Base-by-base conservation (phyloP, 2,113 vertebrate genomes). In the Rhabdomys dilectus region DNA sequence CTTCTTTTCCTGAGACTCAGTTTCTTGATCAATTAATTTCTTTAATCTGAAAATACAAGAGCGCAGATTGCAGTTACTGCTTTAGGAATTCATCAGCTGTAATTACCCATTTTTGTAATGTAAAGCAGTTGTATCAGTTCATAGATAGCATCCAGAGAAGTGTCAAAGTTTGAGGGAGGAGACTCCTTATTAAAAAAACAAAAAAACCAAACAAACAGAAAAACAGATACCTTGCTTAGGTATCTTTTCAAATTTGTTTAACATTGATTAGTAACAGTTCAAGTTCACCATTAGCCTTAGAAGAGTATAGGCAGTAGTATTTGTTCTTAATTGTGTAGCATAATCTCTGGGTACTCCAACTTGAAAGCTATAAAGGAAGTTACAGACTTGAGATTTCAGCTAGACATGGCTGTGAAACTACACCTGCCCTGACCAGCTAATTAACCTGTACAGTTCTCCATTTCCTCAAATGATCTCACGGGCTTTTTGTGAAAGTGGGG, bases 21-120 rank as follows among this genome's bases (percentile, higher is more conserved):
- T 99, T 98, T 99, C 99, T 98, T 99, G 99, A 96, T 99, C 99
- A 98, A 99, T 99, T 89, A 99, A 97, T 97, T 99, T 98, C 98
- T 99, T 99, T 98, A 99, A 91, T 98, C 99, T 99, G 98, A 80
- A 98, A 96, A 97, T 91, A 97, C 66, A 97, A 96, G n/a, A 98
- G 72, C 96, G 72, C 75, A 42, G 96, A 36, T 98, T 98, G 90
- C 96, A 91, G 91, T 70, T 80, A 39, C 31, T 94, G 91, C 87
- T 95, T 95, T 94, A 97, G 48, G 24, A 91, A 93, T 12, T 92
- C 68, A 75, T 39, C 36, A 13, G 39, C 56, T 92, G 5, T 94
- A 16, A 73, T 85, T 94, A 95, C 81, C 88, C n/a, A 56, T 24
- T 85, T 88, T 72, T 15, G 42, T 62, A 78, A 92, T 86, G 93